Conservation (phyloP, 2,888 invertebrate genomes). For the Drosophila diplacantha region DNA sequence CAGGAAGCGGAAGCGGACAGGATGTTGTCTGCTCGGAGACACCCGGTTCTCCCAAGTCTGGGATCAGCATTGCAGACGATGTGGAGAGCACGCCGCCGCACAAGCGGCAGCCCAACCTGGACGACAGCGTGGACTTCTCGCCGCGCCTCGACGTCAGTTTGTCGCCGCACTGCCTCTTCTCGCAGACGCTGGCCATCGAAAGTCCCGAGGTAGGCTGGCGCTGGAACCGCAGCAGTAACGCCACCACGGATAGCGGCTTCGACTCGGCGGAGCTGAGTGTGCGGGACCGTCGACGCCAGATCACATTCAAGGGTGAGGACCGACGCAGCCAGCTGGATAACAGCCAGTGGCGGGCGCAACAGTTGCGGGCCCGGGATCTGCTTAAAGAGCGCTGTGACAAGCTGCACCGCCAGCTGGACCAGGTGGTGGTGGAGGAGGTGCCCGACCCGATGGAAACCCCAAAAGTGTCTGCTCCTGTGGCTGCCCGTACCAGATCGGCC, state of each 20-base stretch:
- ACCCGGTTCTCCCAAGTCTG: constrained; percentile 37
- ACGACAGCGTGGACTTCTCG: constrained; percentile 71
- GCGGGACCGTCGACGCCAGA: constrained; percentile 47
- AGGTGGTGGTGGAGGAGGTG: constrained; percentile 38
- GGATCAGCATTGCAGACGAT: constrained; percentile 33
- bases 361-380: constrained; percentile 62
- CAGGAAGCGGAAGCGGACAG: constrained; percentile 45
- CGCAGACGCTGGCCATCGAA: constrained; percentile 70
- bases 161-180: constrained; percentile 70
- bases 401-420: constrained; percentile 65
- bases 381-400: constrained; percentile 71
- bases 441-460: neutral
- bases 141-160: constrained; percentile 63
- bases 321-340: constrained; percentile 61
- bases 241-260: constrained; percentile 65
- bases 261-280: constrained; percentile 58
- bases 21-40: constrained; percentile 25
- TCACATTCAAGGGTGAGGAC: constrained; percentile 46
- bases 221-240: constrained; percentile 60
- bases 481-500: constrained; percentile 20
- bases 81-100: constrained; percentile 72
- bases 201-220: constrained; percentile 76
- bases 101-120: constrained; percentile 58
- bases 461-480: constrained; percentile 9
- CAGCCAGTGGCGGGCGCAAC: constrained; percentile 64